A percentile compares a stretch with the other conserved stretches of the same genome.
Evolutionary conservation across 1,140 invertebrate species (phyloP).

Genomic region (Cherax destructor): DNA sequence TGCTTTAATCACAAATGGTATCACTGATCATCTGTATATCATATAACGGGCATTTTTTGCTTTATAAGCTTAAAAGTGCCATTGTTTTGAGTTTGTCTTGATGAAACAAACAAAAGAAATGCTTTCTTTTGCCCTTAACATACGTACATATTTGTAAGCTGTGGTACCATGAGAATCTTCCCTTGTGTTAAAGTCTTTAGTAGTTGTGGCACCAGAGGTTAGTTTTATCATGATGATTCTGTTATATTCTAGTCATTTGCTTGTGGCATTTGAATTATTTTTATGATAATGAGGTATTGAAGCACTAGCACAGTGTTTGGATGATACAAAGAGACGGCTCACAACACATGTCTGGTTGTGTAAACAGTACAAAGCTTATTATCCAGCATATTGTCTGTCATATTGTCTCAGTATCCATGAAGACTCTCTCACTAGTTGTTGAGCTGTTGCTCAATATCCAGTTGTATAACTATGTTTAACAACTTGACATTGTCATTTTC

Average conservation of each 20-base stretch:
- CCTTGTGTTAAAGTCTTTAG: background rate
- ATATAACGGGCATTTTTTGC: background rate
- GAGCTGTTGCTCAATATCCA: background rate
- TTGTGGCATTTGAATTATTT: background rate
- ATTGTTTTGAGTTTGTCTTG: background rate
- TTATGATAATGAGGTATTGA: background rate
- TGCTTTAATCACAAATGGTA: no score
- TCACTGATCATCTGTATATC: background rate
- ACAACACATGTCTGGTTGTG: slow-evolving; percentile 24
- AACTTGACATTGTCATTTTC: background rate
- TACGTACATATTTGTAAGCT: background rate
- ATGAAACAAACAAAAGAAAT: background rate
- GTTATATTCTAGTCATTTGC: background rate
- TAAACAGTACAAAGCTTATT: slow-evolving; percentile 25
- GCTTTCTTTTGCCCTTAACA: background rate
- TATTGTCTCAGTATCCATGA: slow-evolving; percentile 7
- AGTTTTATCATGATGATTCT: background rate
- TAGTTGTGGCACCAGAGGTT: background rate
- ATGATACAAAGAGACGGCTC: background rate
- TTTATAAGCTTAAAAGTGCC: background rate
- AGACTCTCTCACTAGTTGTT: background rate
- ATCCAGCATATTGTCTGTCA: background rate
- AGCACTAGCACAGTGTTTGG: background rate
- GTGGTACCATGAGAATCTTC: background rate
- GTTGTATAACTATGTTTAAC: background rate